Percentiles rank a stretch among this genome's conserved stretches.
phyloP scores from a whole-genome alignment of 2,888 invertebrate genomes.

The Isotomurus palustris region DNA sequence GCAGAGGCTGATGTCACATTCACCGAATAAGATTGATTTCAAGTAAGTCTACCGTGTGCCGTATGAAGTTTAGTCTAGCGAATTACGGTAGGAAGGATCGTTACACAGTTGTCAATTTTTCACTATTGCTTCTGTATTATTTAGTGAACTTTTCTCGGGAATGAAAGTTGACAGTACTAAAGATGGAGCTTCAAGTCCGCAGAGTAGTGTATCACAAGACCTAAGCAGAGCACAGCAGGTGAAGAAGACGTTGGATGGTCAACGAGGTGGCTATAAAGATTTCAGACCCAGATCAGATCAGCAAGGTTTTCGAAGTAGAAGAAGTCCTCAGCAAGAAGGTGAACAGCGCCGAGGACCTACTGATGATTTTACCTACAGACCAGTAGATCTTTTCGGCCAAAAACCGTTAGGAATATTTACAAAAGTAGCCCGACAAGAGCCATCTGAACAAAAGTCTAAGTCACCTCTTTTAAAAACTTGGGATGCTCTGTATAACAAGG shows the following conservation, averaged over 20 bases:
- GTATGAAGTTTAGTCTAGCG: neutral
- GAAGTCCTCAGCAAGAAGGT: neutral
- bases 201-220: constrained; percentile 11
- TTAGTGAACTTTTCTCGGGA: constrained; percentile 66
- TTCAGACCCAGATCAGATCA: neutral
- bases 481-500: constrained; percentile 62
- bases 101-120: constrained; percentile 35
- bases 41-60: constrained; percentile 21
- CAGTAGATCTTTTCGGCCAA: constrained; percentile 60
- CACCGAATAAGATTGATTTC: constrained; percentile 28
- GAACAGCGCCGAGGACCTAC: constrained; percentile 2
- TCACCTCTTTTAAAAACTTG: constrained; percentile 58
- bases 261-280: neutral
- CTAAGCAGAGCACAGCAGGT: constrained; percentile 39
- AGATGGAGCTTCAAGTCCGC: neutral
- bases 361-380: constrained; percentile 7
- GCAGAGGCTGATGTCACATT: constrained; percentile 55
- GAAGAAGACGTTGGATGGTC: constrained; percentile 48
- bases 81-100: neutral
- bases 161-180: constrained; percentile 65
- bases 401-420: constrained; percentile 64
- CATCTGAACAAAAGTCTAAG: constrained; percentile 5
- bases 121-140: constrained; percentile 46
- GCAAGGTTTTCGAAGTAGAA: neutral
- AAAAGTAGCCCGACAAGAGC: neutral